phyloP scores from a whole-genome alignment of 2,797 vertebrate genomes.

The Gorsachius magnificus region DNA sequence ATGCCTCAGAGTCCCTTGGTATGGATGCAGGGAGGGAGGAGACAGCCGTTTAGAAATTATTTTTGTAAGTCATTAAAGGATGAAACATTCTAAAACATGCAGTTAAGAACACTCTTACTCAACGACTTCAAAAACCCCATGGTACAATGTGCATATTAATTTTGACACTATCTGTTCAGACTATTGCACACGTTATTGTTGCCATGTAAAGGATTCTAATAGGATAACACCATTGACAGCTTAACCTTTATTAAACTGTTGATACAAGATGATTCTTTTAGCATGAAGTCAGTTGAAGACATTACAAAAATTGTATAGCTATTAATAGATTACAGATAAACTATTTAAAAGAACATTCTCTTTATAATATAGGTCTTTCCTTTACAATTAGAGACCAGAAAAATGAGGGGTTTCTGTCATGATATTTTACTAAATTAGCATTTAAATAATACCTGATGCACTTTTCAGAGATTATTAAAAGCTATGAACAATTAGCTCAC shows the following conservation, averaged over 20 bases:
- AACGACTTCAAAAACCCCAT: neutral
- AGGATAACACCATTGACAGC: neutral
- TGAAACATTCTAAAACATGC: neutral
- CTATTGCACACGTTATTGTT: neutral
- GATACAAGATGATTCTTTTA: neutral
- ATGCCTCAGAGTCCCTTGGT: neutral
- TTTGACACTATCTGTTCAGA: neutral
- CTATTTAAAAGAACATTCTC: neutral
- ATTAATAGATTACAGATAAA: neutral
- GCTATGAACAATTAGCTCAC: neutral
- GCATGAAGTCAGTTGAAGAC: neutral
- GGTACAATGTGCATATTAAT: neutral
- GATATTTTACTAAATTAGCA: neutral
- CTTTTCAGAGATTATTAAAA: slow-evolving; percentile 17
- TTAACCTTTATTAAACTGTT: slow-evolving; percentile 39
- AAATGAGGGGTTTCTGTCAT: neutral
- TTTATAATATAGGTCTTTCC: neutral
- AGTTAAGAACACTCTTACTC: neutral
- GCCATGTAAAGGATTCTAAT: neutral
- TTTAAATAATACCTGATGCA: slow-evolving; percentile 23
- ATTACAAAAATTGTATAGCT: slow-evolving; percentile 1
- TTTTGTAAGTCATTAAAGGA: neutral
- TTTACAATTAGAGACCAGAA: slow-evolving; percentile 12
- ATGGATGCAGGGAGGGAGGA: rapidly evolving
- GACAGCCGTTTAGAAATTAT: neutral